Conservation (phyloP, 2,797 vertebrate species). For the Peromyscus eremicus region DNA sequence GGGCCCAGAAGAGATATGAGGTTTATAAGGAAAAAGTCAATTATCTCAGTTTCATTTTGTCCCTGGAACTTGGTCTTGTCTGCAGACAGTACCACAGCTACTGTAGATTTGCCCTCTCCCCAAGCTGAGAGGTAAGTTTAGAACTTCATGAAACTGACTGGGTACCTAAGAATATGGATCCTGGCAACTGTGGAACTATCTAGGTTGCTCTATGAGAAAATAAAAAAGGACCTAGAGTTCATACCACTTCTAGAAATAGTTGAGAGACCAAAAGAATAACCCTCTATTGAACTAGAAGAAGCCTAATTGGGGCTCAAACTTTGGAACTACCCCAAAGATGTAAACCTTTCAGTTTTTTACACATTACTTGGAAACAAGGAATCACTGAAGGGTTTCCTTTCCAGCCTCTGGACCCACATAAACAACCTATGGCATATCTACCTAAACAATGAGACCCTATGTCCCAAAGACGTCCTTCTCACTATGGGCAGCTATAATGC, state of each 20-base stretch:
- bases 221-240: not conserved
- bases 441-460: not conserved
- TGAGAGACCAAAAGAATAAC: not conserved
- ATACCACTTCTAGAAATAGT: not conserved
- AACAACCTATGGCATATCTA: not conserved
- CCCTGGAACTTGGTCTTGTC: not conserved
- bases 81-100: not conserved
- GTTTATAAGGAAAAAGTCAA: not conserved
- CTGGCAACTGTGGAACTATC: not conserved
- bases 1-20: not conserved
- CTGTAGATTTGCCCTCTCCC: not conserved
- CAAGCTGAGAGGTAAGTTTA: not conserved
- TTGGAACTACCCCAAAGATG: not conserved
- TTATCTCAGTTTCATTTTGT: not conserved
- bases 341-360: not conserved
- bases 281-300: not conserved
- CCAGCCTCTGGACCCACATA: not conserved
- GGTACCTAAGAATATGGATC: not conserved
- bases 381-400: not conserved
- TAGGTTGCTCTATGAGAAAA: not conserved
- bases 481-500: not conserved
- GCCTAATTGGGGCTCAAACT: not conserved
- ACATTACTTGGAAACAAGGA: not conserved
- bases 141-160: not conserved
- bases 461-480: not conserved